phyloP scores from a whole-genome alignment of 2,888 invertebrate species.

The Trichacis sp. region DNA sequence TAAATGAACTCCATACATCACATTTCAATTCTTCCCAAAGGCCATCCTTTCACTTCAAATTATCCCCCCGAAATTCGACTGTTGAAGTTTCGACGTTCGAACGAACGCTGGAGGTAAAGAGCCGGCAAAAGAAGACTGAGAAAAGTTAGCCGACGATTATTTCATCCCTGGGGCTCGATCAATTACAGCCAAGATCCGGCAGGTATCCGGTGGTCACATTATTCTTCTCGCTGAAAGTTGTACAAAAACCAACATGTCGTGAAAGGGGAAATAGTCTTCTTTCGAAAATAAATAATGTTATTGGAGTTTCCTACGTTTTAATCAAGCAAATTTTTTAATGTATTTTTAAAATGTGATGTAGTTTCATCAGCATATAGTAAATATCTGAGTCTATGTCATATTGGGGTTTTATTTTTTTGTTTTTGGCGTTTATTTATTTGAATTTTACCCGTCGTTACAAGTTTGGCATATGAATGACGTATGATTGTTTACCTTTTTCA shows the following conservation, averaged over 20 bases:
- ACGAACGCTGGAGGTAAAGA: conserved; percentile 8
- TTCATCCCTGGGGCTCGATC: conserved; percentile 12
- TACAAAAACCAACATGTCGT: not conserved
- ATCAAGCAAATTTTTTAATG: too few species aligned
- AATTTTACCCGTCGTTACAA: too few species aligned
- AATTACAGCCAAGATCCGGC: conserved; percentile 6
- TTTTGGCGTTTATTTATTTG: too few species aligned
- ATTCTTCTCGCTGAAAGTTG: conserved; percentile 5
- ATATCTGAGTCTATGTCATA: too few species aligned
- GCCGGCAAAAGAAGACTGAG: conserved; percentile 13
- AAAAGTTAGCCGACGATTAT: conserved; percentile 21
- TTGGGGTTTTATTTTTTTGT: too few species aligned
- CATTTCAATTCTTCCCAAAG: conserved; percentile 28
- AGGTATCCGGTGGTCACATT: conserved; percentile 4
- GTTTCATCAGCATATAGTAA: too few species aligned
- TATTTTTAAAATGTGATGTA: too few species aligned
- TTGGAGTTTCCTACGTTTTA: too few species aligned
- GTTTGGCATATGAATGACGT: too few species aligned
- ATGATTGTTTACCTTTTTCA: too few species aligned
- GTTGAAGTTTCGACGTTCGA: conserved; percentile 22
- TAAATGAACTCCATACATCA: conserved; percentile 27
- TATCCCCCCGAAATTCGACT: conserved; percentile 21
- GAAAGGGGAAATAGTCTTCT: not conserved
- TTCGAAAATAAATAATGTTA: not conserved
- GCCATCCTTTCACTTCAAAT: conserved; percentile 23